Percentiles rank a stretch among this genome's conserved stretches.
phyloP scores from a whole-genome alignment of 2,113 vertebrate species.

The Nothocercus julius region DNA sequence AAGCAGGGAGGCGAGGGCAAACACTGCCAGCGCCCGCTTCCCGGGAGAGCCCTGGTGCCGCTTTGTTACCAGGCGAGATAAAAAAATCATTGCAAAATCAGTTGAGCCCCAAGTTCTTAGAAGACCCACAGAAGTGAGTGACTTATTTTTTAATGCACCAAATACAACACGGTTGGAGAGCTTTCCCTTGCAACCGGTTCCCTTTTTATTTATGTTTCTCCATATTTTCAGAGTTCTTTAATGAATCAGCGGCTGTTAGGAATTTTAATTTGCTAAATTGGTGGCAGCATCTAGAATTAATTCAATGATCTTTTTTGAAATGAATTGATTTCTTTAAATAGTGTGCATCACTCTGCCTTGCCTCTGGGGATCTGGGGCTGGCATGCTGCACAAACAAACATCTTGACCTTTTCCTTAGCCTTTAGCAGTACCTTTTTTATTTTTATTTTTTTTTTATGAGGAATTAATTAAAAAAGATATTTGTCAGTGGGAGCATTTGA shows the following conservation, averaged over 20 bases:
- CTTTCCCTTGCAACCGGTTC: constrained; percentile 25
- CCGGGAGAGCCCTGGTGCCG: neutral
- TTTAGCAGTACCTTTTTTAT: constrained; percentile 56
- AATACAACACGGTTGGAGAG: neutral
- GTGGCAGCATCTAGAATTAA: constrained; percentile 69
- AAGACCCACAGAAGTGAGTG: neutral
- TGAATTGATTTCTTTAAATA: constrained; percentile 74
- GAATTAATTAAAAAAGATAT: constrained; percentile 19
- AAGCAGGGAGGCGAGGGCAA: neutral
- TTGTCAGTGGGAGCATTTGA: neutral
- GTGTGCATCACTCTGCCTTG: constrained; percentile 55
- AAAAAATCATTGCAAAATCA: constrained; percentile 5
- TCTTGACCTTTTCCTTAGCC: constrained; percentile 74
- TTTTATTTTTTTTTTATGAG: neutral
- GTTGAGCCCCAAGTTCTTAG: neutral
- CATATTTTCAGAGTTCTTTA: constrained; percentile 56
- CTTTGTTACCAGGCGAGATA: neutral
- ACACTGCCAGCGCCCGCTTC: neutral
- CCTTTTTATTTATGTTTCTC: constrained; percentile 62
- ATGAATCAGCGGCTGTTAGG: constrained; percentile 60
- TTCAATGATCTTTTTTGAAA: constrained; percentile 70
- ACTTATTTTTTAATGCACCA: neutral
- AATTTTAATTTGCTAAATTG: constrained; percentile 71
- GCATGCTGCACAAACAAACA: constrained; percentile 69
- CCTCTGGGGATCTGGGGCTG: constrained; percentile 51